Conservation (phyloP, 1,140 invertebrate species). For the Drusus annulatus region DNA sequence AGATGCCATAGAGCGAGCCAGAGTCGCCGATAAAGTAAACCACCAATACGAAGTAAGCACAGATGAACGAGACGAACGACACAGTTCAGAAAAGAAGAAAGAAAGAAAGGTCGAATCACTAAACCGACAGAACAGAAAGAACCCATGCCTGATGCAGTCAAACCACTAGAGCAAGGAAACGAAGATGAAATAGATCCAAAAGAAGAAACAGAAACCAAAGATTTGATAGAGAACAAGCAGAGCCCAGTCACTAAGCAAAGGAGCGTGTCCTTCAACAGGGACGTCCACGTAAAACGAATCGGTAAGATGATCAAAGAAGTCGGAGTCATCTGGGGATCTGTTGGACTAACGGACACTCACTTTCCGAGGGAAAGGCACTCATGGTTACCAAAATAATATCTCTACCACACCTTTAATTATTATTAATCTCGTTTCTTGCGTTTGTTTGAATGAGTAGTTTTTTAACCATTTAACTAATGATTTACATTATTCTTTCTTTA, state of each 20-base stretch:
- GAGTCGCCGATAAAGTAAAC: neutral
- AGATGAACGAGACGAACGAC: neutral
- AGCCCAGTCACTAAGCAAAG: conserved; percentile 61
- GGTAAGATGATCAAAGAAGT: conserved; percentile 74
- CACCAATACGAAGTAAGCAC: neutral
- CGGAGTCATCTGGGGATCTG: conserved; percentile 10
- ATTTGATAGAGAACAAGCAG: neutral
- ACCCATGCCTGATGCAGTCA: conserved; percentile 37
- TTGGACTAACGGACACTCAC: conserved; percentile 33
- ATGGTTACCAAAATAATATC: neutral
- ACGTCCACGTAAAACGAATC: conserved; percentile 90
- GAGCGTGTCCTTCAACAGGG: conserved; percentile 88
- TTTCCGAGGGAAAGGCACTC: neutral
- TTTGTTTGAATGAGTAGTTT: neutral
- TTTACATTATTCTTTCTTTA: too few species aligned
- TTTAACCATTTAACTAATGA: too few species aligned
- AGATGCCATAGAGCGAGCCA: conserved; percentile 4
- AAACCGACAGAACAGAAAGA: conserved; percentile 16
- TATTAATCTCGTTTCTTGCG: neutral
- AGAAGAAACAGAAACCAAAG: neutral
- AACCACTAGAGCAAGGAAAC: neutral
- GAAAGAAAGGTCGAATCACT: conserved; percentile 1
- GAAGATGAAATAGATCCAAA: conserved; percentile 3
- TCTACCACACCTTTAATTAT: neutral
- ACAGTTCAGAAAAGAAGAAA: conserved; percentile 5